Base-by-base conservation (phyloP, 2,797 vertebrate species). In the Myiothlypis coronata region DNA sequence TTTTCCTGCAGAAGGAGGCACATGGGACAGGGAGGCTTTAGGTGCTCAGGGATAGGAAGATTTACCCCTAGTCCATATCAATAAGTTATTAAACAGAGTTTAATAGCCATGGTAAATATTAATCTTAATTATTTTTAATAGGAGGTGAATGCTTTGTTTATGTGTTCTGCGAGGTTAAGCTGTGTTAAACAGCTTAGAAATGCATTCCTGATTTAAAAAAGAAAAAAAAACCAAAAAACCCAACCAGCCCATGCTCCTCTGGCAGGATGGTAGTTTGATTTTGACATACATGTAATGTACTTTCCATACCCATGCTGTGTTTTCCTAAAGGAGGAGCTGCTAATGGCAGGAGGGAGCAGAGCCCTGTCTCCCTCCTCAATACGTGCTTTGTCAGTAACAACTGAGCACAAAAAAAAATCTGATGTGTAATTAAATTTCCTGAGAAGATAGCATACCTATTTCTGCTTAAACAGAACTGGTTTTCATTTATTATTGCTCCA, bases 321-420 rank as follows among this genome's bases (percentile, higher is more conserved):
- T 91, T 92, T 43, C 81, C 72, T 94, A 34, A 46, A 93, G 82
- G 82, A 93, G 69, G 60, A 90, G 90, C 78, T 87, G 86, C 59
- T 85, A 16, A 67, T 26, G 64, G 89, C 67, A 34, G 91, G 26
- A 23, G 2, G 1, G 83, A 86, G 68, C 86, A 35, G 86, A 84
- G 81, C 78, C 1, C 0, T 27, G 2, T 20, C 79, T 47, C 74
- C 72, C 85, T 77, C 67, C 75, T 93, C 93, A 72, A 18, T 77
- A 14, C 30, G 1, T 7, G 83, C 91, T 95, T 90, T 93, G 87
- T 96, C 74, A 71, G 60, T 27, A 77, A 56, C 65, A 61, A 65
- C 77, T 8, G 52, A 87, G 90, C 79, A 56, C 89, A 49, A 26
- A 37, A 39, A 39, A 55, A 85, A 71, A 34, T 20, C 67, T 60